Evolutionary conservation across 2,888 invertebrate genomes (phyloP).

Genomic region (Trissolcus brochymenae): DNA sequence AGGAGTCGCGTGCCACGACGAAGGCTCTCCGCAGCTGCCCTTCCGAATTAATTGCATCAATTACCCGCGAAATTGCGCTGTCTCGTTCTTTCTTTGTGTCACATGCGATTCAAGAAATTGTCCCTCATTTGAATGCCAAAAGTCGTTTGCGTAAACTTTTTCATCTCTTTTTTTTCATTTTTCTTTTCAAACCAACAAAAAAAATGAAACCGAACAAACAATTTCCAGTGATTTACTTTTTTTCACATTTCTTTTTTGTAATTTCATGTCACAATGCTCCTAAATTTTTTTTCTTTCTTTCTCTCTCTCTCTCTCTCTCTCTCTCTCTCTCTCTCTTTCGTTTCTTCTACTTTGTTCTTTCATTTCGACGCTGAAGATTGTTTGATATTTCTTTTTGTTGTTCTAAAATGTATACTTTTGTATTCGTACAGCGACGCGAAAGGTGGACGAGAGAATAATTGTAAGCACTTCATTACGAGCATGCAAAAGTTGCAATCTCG

Average conservation of each 20-base stretch:
- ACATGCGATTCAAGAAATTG: conserved; percentile 31
- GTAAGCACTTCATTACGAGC: conserved; percentile 38
- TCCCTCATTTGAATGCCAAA: conserved; percentile 44
- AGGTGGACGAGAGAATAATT: conserved; percentile 20
- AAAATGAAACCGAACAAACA: not conserved
- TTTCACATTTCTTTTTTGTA: too few species aligned
- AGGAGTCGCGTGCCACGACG: conserved; percentile 40
- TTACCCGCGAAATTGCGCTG: conserved; percentile 48
- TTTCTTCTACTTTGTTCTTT: not conserved
- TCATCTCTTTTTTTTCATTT: too few species aligned
- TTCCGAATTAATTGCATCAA: conserved; percentile 52
- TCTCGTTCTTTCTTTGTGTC: conserved; percentile 7
- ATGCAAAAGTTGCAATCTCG: conserved; percentile 37
- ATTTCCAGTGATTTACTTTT: conserved; percentile 10
- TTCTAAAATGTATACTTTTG: not conserved
- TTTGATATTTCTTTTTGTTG: not conserved
- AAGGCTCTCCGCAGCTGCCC: conserved; percentile 44
- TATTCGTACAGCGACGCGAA: conserved; percentile 1
- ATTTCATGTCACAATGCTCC: too few species aligned
- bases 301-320: too few species aligned
- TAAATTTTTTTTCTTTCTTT: not conserved
- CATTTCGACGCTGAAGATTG: not conserved
- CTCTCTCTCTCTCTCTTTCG: too few species aligned
- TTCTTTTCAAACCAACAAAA: conserved; percentile 8
- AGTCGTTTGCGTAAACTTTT: not conserved